A percentile compares a stretch with the other conserved stretches of the same genome.
phyloP scores from a whole-genome alignment of 2,113 vertebrate species.

The Neotragus moschatus region DNA sequence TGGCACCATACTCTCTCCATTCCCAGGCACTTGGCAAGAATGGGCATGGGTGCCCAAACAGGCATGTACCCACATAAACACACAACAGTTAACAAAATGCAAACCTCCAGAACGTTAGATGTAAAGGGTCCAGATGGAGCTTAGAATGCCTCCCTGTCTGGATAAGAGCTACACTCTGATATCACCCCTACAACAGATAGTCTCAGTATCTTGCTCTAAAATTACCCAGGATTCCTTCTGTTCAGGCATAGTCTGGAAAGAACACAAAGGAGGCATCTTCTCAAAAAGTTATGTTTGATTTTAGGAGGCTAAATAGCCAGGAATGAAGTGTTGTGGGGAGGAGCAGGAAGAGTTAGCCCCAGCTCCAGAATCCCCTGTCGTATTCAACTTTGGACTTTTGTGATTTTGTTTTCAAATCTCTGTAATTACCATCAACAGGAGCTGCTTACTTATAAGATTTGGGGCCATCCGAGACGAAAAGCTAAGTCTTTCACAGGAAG shows the following conservation, averaged over 20 bases:
- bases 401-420: slow-evolving; percentile 40
- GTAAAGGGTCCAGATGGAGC: background rate
- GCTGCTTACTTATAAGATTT: slow-evolving; percentile 19
- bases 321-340: background rate
- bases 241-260: background rate
- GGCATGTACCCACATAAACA: background rate
- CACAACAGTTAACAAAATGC: background rate
- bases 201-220: background rate
- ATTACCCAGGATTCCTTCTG: background rate
- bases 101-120: background rate
- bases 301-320: background rate
- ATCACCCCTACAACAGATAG: background rate
- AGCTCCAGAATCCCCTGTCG: background rate
- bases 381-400: background rate
- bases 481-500: background rate
- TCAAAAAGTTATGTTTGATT: slow-evolving; percentile 19
- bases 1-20: background rate
- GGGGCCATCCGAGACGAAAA: slow-evolving; percentile 14
- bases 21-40: background rate
- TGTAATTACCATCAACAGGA: slow-evolving; percentile 53
- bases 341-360: background rate
- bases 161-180: background rate
- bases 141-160: background rate
- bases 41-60: background rate
- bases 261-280: slow-evolving; percentile 5